Base-by-base conservation (phyloP, 2,888 invertebrate species). In the Timandra comae region DNA sequence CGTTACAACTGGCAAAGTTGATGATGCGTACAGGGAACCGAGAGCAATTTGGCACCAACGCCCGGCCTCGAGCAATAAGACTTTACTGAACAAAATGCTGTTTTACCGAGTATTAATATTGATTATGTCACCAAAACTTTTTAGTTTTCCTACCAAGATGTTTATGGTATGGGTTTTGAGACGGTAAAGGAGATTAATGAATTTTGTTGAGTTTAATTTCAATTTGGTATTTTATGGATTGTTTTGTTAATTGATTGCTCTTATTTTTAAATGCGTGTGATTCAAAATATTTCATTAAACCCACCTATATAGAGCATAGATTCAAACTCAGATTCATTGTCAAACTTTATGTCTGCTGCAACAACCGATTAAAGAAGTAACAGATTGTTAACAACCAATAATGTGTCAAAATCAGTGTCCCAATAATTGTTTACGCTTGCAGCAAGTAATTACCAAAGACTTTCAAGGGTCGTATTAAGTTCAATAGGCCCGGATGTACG, bases 41-140 rank as follows among this genome's bases (percentile, higher is more conserved):
- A 41, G 51, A 65, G 79, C 81, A 77, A 84, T 81, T 85, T 85
- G 84, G 82, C 82, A 82, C 64, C 66, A 57, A 62, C 60, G 68
- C 62, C 60, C 54, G 55, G 60, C 64, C 61, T 60, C 58, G 52
- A 53, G 61, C 66, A 68, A 62, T 66, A 64, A 67, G 60, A 66
- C 55, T 58, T 48, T 57, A 60, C 47, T 46, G 55, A 50, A 51
- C 53, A 59, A 66, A 66, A 72, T 67, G 62, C 66, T 65, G 62
- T 65, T 61, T 61, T 59, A 51, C 45, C 46, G 49, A 43, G 53
- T 30, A 48, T 48, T 45, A 39, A 40, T 43, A 48, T 46, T 40
- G 46, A 46, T 43, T 42, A 43, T 38, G 41, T 44, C 40, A 40
- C 33, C 7, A 23, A 25, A 35, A 30, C 29, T 31, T 33, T 31